Conservation (phyloP, 1,140 invertebrate genomes). For the Heliconius congener region DNA sequence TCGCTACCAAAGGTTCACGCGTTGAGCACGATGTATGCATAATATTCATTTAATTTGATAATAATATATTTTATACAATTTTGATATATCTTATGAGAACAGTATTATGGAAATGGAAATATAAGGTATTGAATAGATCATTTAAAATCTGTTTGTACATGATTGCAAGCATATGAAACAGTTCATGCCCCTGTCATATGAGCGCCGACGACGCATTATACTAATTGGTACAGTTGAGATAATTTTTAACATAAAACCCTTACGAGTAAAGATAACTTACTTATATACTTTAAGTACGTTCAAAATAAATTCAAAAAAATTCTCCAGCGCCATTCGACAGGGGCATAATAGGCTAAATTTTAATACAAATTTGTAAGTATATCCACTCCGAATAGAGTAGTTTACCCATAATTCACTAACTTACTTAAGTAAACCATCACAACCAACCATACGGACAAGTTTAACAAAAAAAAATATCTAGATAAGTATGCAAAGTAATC, state of each 20-base stretch:
- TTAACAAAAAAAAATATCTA: conserved; percentile 69
- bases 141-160: conserved; percentile 57
- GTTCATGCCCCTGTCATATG: conserved; percentile 46
- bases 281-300: conserved; percentile 63
- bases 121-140: conserved; percentile 26
- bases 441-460: conserved; percentile 80
- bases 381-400: conserved; percentile 60
- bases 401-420: conserved; percentile 73
- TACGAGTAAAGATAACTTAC: conserved; percentile 31
- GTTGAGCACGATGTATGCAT: conserved; percentile 33
- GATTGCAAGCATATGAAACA: conserved; percentile 63
- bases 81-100: conserved; percentile 33
- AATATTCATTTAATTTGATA: conserved; percentile 26
- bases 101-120: conserved; percentile 34
- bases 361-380: conserved; percentile 68
- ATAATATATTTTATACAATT: conserved; percentile 37
- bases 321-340: conserved; percentile 41
- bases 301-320: conserved; percentile 49
- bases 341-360: conserved; percentile 42
- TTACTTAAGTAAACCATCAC: conserved; percentile 81
- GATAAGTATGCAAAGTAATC: conserved; percentile 60
- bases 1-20: conserved; percentile 22
- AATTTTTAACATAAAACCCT: conserved; percentile 40
- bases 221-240: conserved; percentile 48
- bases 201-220: conserved; percentile 32